Evolutionary conservation across 2,888 invertebrate species (phyloP).

Genomic region (Chirona hameri): DNA sequence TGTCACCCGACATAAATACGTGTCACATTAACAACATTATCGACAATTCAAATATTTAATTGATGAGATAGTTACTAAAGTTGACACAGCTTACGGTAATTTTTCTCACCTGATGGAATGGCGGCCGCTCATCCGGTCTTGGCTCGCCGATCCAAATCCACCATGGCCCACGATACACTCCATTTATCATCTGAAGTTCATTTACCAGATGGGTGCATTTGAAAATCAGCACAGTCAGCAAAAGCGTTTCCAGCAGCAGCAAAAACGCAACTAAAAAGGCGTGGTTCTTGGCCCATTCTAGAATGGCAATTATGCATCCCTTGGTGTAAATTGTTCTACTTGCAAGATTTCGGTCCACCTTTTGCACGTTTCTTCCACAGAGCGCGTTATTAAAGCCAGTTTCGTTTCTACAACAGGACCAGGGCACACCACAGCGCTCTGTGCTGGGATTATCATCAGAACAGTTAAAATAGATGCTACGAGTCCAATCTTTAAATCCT

Average conservation of each 20-base stretch:
- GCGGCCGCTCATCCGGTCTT: neutral
- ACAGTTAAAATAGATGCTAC: conserved; percentile 94
- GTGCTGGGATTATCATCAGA: conserved; percentile 47
- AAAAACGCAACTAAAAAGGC: neutral
- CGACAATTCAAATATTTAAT: too few species aligned
- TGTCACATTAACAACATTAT: too few species aligned
- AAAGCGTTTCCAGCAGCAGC: neutral
- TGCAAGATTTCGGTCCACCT: neutral
- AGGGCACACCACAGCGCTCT: conserved; percentile 38
- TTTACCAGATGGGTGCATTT: neutral
- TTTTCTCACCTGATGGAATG: neutral
- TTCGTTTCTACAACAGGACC: conserved; percentile 36
- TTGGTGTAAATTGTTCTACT: neutral
- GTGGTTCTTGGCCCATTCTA: neutral
- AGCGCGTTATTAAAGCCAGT: neutral
- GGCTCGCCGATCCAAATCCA: neutral
- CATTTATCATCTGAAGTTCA: neutral
- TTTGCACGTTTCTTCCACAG: neutral
- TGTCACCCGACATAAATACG: too few species aligned
- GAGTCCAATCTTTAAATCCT: conserved; percentile 83
- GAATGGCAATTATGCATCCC: neutral
- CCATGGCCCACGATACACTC: neutral
- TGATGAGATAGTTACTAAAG: too few species aligned
- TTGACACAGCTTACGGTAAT: too few species aligned
- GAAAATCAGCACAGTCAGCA: neutral